Conservation (phyloP, 2,113 vertebrate species). For the Melozone crissalis region DNA sequence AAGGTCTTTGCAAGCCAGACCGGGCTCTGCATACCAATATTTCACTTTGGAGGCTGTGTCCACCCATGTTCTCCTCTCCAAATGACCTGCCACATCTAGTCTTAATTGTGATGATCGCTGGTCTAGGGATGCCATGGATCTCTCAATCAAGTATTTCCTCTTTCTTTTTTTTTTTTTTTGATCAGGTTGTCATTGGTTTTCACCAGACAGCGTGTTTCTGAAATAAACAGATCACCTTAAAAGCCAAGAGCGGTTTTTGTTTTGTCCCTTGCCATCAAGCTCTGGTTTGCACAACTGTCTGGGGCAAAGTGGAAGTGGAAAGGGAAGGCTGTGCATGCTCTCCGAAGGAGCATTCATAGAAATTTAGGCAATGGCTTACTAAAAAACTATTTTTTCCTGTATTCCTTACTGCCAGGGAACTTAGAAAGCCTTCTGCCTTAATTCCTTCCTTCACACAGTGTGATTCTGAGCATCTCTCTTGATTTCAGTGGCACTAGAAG, state of each 20-base stretch:
- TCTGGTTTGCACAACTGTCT: not conserved
- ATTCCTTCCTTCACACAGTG: not conserved
- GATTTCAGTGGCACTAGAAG: not conserved
- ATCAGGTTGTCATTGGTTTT: not conserved
- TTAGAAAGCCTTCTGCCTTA: not conserved
- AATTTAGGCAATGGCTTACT: not conserved
- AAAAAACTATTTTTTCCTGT: not conserved
- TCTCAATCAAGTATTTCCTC: not conserved
- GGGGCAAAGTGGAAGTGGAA: not conserved
- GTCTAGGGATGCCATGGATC: not conserved
- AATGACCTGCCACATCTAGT: not conserved
- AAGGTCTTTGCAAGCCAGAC: not conserved
- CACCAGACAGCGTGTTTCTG: not conserved
- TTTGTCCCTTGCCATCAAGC: not conserved
- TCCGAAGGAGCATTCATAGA: rapidly evolving
- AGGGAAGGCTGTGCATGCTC: not conserved
- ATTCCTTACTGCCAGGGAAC: not conserved
- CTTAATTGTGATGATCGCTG: not conserved
- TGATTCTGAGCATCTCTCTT: not conserved
- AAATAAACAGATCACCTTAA: not conserved
- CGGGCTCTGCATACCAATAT: not conserved
- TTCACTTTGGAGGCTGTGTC: not conserved
- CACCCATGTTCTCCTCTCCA: not conserved
- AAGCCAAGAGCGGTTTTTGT: not conserved
- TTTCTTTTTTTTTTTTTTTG: not conserved